Base-by-base conservation (phyloP, 2,113 vertebrate genomes). In the Redunca redunca region DNA sequence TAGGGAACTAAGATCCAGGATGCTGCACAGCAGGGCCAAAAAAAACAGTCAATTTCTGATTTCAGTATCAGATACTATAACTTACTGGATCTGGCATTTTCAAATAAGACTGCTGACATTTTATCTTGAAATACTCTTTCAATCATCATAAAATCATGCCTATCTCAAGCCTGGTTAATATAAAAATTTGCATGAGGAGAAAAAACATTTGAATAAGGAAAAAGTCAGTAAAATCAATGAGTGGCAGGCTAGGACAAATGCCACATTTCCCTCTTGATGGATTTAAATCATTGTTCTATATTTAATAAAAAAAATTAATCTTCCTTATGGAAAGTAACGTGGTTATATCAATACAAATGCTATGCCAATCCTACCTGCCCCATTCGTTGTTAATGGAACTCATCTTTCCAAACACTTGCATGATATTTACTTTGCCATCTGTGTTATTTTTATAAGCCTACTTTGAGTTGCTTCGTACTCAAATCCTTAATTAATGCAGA, bases 281-380 rank as follows among this genome's bases (percentile, higher is more conserved):
- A 78, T 88, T 62, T 94, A 71, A 96, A 92, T 90, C 25, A 9
- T 84, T 81, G 1, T 60, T 82, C 57, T 62, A 67, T 55, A 6
- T 96, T 88, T 91, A 67, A 60, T 95, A 19, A 28, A 52, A 95
- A 95, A 95, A 92, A 67, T 94, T 94, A 90, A 92, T 92, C 52
- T 77, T 85, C 26, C 52, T 90, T 67, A 48, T 71, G 28, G 62
- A 74, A 92, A 40, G 3, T 36, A 52, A 94, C 50, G 2, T 94
- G 7, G 14, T 82, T 95, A 25, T 62, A 57, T 82, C 23, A 60
- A 48, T 88, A 78, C 7, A 82, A 92, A 60, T 86, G 1, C 11
- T 50, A 30, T 89, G 25, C 3, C 60, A 88, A 7, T 77, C 6
- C 26, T 74, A 55, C 30, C 82, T 60, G 30, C 7, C 25, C n/a